Evolutionary conservation across 2,888 invertebrate genomes (phyloP), one percentile per base, ranked within the genome.

Genomic region (Ennomos fuscantarius): DNA sequence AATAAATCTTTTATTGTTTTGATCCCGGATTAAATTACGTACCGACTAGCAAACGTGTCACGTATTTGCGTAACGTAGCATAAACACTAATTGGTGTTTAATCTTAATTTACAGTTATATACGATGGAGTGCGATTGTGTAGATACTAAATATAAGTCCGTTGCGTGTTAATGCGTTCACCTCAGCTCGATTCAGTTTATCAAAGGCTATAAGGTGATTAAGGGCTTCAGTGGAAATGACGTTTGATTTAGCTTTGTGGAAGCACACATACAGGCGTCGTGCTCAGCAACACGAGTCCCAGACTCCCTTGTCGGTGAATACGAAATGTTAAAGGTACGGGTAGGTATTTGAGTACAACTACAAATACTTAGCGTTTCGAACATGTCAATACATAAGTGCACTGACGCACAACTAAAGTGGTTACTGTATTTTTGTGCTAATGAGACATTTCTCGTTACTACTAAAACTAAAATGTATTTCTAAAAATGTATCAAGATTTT

Each of bases 131-230:
- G 24, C 32, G 42, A 37, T 46, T 49, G 44, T 49, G 37, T 41
- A 31, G 35, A 54, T 24, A 24, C 5, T 24, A 6, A 24, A 24
- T 46, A 46, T 34, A 58, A 40, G 48, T 61, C 61, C 39, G 54
- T 59, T 47, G 36, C 45, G 59, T 60, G 57, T 61, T 54, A 62
- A 61, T 59, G 55, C 46, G 59, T 62, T 61, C 58, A 50, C 52
- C 50, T 50, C 48, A 43, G 37, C 45, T 68, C 70, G 73, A 72
- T 74, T 81, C 72, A 69, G 77, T 79, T 78, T 79, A 76, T 84
- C 84, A 84, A 86, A 84, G 82, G 80, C 77, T 70, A 73, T 71
- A 62, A 69, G 74, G 79, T 81, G 81, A 81, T 85, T 83, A 85
- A 79, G 81, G 79, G 78, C 74, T 83, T 78, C 76, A 70, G 71